Evolutionary conservation across 2,797 vertebrate species (phyloP), one percentile per base, ranked within the genome.

Genomic region (Erithacus rubecula): DNA sequence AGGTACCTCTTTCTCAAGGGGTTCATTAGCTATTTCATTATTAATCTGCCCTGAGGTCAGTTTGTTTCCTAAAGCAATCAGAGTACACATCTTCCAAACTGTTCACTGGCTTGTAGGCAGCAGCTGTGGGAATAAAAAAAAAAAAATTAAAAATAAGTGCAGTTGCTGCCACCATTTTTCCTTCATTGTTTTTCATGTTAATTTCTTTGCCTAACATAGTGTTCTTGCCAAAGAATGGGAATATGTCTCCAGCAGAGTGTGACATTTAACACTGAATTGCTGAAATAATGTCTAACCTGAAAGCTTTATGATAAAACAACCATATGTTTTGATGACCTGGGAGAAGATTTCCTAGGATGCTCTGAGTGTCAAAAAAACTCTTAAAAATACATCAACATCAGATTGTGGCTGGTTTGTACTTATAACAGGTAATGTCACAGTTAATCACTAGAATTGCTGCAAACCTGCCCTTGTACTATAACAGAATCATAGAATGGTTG

Each of bases 261-360:
- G 78, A 78, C 68, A 72, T 90, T 90, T 93, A 68, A 64, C 53
- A 74, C 22, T 59, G 80, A 88, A 41, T 75, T 89, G 43, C 34
- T 87, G 75, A 71, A 91, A 89, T 71, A 80, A 72, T 34, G 30
- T 93, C 79, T 89, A 87, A 92, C 43, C 51, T 86, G 51, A 91
- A 79, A 89, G 44, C 53, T 90, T 72, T 80, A 44, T 89, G 65
- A 78, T 16, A 83, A 79, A 74, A 53, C 49, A 86, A 9, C 24
- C 29, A 21, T 46, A 30, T 77, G 29, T 90, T 93, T 92, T 90
- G 70, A 84, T 83, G 78, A 82, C 47, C 24, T 62, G 17, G 59
- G 39, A 43, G 34, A 83, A 83, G 47, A 81, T 58, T 52, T 90
- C 34, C 29, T 69, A 62, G 52, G 23, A 87, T 71, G 15, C 58